phyloP scores from a whole-genome alignment of 2,888 invertebrate species.

The Phyllotreta striolata region DNA sequence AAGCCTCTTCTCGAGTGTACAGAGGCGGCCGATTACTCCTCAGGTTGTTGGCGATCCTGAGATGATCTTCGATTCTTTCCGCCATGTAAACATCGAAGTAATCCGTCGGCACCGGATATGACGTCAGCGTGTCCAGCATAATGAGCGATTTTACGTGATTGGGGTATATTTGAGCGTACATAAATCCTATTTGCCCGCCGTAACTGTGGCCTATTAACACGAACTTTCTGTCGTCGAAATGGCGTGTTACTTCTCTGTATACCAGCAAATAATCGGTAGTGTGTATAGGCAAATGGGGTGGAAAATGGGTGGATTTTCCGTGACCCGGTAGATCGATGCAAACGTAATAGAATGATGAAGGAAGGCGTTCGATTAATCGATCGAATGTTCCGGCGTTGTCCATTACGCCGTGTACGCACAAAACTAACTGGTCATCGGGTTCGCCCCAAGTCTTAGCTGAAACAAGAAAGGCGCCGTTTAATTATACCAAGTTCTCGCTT shows the following conservation, averaged over 20 bases:
- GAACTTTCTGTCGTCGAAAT: conserved; percentile 51
- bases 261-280: conserved; percentile 60
- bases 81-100: conserved; percentile 52
- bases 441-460: conserved; percentile 70
- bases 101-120: conserved; percentile 45
- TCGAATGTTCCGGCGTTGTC: conserved; percentile 70
- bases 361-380: conserved; percentile 65
- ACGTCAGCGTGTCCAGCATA: conserved; percentile 59
- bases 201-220: conserved; percentile 59
- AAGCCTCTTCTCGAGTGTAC: conserved; percentile 62
- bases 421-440: conserved; percentile 63
- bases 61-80: conserved; percentile 57
- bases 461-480: conserved; percentile 43
- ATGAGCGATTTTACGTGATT: conserved; percentile 60
- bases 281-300: conserved; percentile 55
- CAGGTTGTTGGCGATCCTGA: conserved; percentile 51
- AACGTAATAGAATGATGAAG: conserved; percentile 59
- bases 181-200: conserved; percentile 62
- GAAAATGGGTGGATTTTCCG: conserved; percentile 66
- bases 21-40: conserved; percentile 47
- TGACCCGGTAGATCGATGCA: conserved; percentile 68
- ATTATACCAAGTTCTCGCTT: neutral
- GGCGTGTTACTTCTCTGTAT: conserved; percentile 48
- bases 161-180: conserved; percentile 60
- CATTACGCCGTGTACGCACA: conserved; percentile 67